Evolutionary conservation across 2,888 invertebrate species (phyloP).

Genomic region (Himalopsyche tibetana): DNA sequence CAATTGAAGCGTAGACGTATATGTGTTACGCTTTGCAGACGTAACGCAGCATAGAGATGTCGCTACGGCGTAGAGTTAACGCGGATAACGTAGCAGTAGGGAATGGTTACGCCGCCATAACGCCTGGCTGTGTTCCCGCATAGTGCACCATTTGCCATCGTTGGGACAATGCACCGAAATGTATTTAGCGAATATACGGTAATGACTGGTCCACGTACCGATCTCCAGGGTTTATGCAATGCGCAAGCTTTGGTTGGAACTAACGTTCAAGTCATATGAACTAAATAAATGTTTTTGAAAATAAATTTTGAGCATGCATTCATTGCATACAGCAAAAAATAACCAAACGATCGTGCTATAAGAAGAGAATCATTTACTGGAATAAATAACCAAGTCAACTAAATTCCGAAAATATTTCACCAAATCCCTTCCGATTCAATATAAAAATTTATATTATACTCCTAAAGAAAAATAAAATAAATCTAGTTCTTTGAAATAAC

Average conservation of each 20-base stretch:
- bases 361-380: too few species aligned
- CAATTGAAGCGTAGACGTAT: not conserved
- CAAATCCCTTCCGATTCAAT: too few species aligned
- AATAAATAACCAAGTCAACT: too few species aligned
- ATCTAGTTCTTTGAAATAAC: too few species aligned
- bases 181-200: slow-evolving; percentile 58
- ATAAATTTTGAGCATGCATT: too few species aligned
- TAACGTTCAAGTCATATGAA: not conserved
- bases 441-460: too few species aligned
- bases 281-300: too few species aligned
- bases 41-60: not conserved
- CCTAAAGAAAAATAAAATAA: too few species aligned
- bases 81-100: slow-evolving; percentile 35
- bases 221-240: slow-evolving; percentile 46
- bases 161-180: slow-evolving; percentile 59
- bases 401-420: too few species aligned
- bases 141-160: slow-evolving; percentile 43
- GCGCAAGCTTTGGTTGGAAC: slow-evolving; percentile 6
- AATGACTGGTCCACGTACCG: slow-evolving; percentile 52
- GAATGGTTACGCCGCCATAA: slow-evolving; percentile 44
- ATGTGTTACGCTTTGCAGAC: not conserved
- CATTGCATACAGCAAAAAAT: too few species aligned
- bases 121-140: slow-evolving; percentile 44
- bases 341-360: too few species aligned
- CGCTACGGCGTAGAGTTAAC: not conserved